Percentiles rank a stretch among this genome's conserved stretches.
phyloP scores from a whole-genome alignment of 2,797 vertebrate species.

The Neoniphon sammara region DNA sequence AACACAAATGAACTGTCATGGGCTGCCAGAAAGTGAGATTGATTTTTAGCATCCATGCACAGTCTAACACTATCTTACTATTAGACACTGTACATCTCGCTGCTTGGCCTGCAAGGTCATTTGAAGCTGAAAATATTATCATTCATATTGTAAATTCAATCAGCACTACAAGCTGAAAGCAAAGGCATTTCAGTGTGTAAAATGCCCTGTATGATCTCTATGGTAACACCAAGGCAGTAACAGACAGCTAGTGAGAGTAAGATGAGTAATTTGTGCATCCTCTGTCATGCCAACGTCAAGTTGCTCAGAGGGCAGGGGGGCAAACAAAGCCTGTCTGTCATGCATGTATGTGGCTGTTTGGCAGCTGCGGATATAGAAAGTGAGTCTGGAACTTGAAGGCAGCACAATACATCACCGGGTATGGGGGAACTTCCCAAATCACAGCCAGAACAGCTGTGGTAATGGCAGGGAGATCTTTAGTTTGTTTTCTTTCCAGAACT shows the following conservation, averaged over 20 bases:
- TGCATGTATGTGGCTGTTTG: not conserved
- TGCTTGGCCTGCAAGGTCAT: constrained; percentile 13
- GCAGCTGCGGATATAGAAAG: not conserved
- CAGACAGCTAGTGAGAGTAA: constrained; percentile 39
- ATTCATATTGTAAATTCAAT: constrained; percentile 20
- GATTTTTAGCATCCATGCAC: constrained; percentile 13
- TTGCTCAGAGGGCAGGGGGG: constrained; percentile 23
- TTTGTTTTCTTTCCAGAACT: not conserved
- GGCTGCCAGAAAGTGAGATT: not conserved
- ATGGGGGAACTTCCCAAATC: not conserved
- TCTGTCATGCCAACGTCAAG: constrained; percentile 27
- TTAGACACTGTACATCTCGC: not conserved
- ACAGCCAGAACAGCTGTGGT: constrained; percentile 1
- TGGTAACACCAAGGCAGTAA: constrained; percentile 46
- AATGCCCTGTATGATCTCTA: constrained; percentile 5
- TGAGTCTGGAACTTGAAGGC: not conserved
- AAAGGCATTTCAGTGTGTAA: constrained; percentile 32
- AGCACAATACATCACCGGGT: not conserved
- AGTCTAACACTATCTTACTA: constrained; percentile 8
- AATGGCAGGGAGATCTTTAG: not conserved
- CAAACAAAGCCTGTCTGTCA: not conserved
- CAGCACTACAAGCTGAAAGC: constrained; percentile 3
- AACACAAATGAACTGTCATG: not conserved
- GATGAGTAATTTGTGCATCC: constrained; percentile 54
- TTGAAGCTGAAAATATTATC: constrained; percentile 31